Evolutionary conservation across 1,140 invertebrate species (phyloP).

Genomic region (Polypedilum vanderplanki): DNA sequence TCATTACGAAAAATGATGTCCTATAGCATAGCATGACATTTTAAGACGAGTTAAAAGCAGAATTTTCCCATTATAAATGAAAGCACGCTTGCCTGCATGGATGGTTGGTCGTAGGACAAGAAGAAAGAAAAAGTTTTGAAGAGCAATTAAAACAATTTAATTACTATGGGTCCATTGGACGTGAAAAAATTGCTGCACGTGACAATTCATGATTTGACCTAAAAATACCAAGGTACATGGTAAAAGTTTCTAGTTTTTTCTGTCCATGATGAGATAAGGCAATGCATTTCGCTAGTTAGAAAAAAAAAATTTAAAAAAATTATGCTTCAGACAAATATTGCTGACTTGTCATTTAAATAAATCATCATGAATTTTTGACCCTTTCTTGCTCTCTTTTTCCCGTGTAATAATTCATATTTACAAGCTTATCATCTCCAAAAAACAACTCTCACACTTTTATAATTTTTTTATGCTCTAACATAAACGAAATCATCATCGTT

Average conservation of each 20-base stretch:
- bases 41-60: too few species aligned
- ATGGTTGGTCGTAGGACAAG: too few species aligned
- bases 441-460: background rate
- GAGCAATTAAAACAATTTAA: slow-evolving; percentile 10
- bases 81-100: too few species aligned
- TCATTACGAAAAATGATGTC: too few species aligned
- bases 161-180: slow-evolving; percentile 10
- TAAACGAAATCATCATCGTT: background rate
- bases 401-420: too few species aligned
- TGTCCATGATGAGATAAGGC: background rate
- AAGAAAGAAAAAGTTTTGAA: too few species aligned
- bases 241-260: background rate
- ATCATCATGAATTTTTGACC: too few species aligned
- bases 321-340: too few species aligned
- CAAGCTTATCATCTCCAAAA: background rate
- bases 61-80: too few species aligned
- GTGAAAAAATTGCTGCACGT: background rate
- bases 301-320: background rate
- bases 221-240: background rate
- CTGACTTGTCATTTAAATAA: too few species aligned
- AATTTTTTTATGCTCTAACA: background rate
- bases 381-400: too few species aligned
- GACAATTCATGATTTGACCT: background rate
- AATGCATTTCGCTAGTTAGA: background rate
- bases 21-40: too few species aligned